Conservation (phyloP, 2,797 vertebrate species). For the Oophaga sylvatica region DNA sequence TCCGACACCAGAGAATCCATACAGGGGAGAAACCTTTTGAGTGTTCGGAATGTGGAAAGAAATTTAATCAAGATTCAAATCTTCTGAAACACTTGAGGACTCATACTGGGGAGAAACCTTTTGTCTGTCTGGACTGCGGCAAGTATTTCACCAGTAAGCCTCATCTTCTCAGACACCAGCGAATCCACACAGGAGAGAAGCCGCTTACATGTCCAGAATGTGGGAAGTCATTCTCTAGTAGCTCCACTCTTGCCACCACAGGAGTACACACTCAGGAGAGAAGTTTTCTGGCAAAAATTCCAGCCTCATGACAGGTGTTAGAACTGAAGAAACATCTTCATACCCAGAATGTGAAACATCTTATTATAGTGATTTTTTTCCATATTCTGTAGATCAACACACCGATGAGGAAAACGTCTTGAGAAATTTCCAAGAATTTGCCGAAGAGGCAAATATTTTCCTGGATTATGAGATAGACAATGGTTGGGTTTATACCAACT, state of each 20-base stretch:
- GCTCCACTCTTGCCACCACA: slow-evolving; percentile 33
- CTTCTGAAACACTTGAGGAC: slow-evolving; percentile 38
- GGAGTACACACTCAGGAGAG: slow-evolving; percentile 34
- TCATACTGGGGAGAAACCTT: slow-evolving; percentile 40
- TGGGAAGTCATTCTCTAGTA: slow-evolving; percentile 34
- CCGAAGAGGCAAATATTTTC: slow-evolving; percentile 17
- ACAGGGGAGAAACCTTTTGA: slow-evolving; percentile 66
- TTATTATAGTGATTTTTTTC: background rate
- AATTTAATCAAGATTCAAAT: slow-evolving; percentile 47
- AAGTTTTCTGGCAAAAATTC: background rate
- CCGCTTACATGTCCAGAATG: slow-evolving; percentile 26
- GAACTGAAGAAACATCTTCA: background rate
- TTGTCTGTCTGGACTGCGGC: slow-evolving; percentile 29
- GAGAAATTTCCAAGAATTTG: slow-evolving; percentile 22
- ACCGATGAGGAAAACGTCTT: slow-evolving; percentile 4
- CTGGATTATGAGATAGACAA: background rate
- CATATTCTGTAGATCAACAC: background rate
- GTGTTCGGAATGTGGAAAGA: slow-evolving; percentile 41
- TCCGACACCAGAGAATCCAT: slow-evolving; percentile 68
- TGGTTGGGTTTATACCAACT: background rate
- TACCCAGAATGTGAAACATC: background rate
- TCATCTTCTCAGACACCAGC: slow-evolving; percentile 33
- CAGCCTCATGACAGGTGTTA: background rate
- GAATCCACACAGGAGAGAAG: slow-evolving; percentile 47
- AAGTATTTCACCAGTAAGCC: slow-evolving; percentile 31